Conservation (phyloP, 2,113 vertebrate genomes). For the Equus quagga region DNA sequence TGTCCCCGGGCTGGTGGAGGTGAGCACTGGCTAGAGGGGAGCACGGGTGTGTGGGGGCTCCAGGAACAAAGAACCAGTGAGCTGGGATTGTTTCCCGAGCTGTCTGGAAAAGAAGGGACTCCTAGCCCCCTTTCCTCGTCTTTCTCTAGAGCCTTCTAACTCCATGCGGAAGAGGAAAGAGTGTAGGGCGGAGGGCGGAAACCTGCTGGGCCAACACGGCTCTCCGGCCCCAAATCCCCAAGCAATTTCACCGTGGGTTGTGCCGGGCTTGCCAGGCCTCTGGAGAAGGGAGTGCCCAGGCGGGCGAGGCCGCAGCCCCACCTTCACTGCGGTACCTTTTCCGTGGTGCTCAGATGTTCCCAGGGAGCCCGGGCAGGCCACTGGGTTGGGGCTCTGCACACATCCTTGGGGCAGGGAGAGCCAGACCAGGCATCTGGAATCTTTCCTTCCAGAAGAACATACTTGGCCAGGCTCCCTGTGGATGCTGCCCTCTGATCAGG, state of each 20-base stretch:
- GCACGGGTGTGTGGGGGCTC: not conserved
- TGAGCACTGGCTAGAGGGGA: not conserved
- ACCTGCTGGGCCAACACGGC: not conserved
- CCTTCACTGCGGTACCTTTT: not conserved
- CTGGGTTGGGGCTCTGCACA: accelerated
- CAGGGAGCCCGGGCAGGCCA: not conserved
- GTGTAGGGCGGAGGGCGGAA: accelerated
- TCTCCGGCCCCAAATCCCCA: accelerated
- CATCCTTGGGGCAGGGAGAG: not conserved
- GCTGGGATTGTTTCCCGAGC: not conserved
- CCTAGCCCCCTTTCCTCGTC: not conserved
- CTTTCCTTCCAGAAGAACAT: not conserved
- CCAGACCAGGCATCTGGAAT: not conserved
- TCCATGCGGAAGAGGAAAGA: not conserved
- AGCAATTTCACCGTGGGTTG: not conserved
- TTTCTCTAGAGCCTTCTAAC: not conserved
- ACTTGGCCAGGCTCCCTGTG: not conserved
- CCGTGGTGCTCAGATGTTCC: not conserved
- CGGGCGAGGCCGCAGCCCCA: not conserved
- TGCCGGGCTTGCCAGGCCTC: not conserved
- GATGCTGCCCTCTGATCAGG: accelerated
- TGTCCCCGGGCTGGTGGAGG: not conserved
- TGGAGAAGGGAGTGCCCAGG: accelerated
- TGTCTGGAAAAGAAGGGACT: not conserved
- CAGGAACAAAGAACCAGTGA: not conserved